Percentiles rank a stretch among this genome's conserved stretches.
These are phyloP conservation scores for Pedionomus torquatus DNA, from an alignment of 2,113 vertebrate species.

Conservation along the genomic window DNA sequence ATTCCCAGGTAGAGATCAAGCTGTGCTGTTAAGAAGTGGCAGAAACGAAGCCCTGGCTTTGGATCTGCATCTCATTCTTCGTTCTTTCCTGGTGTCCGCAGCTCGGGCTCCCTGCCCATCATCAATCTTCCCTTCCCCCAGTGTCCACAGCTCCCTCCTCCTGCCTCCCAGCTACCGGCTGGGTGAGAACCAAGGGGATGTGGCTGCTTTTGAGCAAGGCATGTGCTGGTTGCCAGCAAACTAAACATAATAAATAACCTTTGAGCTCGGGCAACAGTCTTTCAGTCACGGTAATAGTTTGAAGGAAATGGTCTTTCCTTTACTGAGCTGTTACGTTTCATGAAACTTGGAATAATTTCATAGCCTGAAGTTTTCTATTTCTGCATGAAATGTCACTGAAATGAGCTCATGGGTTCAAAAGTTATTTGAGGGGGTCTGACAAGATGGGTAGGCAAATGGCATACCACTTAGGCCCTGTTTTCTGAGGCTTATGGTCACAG, in stretches of 20 bases:
- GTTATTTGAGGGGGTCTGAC: neutral
- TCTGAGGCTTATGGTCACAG: neutral
- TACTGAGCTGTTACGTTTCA: neutral
- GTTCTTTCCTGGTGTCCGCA: neutral
- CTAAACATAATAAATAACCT: slow-evolving; percentile 16
- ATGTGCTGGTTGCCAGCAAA: slow-evolving; percentile 12
- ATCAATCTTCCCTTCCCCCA: slow-evolving; percentile 1
- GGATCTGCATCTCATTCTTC: neutral
- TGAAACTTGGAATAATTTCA: neutral
- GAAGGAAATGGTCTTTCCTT: slow-evolving; percentile 1
- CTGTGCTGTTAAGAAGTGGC: neutral
- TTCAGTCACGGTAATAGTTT: neutral
- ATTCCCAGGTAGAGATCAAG: neutral
- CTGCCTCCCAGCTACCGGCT: neutral
- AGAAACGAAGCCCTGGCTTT: neutral
- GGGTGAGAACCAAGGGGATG: slow-evolving; percentile 1
- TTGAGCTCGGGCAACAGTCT: slow-evolving; percentile 10
- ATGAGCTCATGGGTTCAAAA: neutral
- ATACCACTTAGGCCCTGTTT: neutral
- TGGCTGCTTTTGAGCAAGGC: slow-evolving; percentile 12
- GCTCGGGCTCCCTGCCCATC: neutral
- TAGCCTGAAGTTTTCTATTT: slow-evolving; percentile 2
- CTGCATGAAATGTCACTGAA: neutral
- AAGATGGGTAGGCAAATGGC: neutral
- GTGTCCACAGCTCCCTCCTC: neutral